These are phyloP conservation scores for Asarcornis scutulata DNA, from an alignment of 2,113 vertebrate species.

Conservation along the genomic window DNA sequence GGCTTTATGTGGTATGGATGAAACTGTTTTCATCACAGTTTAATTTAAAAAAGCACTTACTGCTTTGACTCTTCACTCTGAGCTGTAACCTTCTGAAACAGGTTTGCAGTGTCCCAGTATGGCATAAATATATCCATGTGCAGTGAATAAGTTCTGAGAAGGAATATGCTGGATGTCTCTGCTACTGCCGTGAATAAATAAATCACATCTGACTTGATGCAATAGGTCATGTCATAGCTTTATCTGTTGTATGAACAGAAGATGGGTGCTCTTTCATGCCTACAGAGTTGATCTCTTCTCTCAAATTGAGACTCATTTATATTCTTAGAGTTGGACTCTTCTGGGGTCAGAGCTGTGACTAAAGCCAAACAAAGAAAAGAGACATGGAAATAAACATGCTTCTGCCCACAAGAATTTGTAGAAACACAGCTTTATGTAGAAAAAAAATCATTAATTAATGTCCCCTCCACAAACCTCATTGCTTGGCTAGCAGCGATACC, in stretches of 20 bases:
- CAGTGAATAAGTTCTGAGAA: background rate
- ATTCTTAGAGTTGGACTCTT: background rate
- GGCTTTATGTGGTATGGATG: background rate
- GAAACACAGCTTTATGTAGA: background rate
- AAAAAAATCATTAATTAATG: background rate
- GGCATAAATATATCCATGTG: background rate
- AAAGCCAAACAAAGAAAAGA: background rate
- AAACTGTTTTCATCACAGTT: rapidly evolving
- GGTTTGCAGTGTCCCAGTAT: background rate
- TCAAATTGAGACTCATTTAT: background rate
- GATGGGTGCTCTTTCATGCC: background rate
- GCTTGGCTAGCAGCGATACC: background rate
- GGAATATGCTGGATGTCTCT: background rate
- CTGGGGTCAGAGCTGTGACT: background rate
- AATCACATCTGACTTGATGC: background rate
- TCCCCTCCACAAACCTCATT: background rate
- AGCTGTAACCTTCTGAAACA: background rate
- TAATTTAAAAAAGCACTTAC: background rate
- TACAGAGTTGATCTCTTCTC: background rate
- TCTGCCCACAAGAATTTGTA: background rate
- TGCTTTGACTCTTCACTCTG: background rate
- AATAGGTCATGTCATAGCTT: background rate
- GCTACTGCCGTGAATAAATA: background rate
- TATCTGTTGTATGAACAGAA: background rate
- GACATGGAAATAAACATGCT: background rate